Evolutionary conservation across 2,113 vertebrate genomes (phyloP).

Genomic region (Rallus limicola): DNA sequence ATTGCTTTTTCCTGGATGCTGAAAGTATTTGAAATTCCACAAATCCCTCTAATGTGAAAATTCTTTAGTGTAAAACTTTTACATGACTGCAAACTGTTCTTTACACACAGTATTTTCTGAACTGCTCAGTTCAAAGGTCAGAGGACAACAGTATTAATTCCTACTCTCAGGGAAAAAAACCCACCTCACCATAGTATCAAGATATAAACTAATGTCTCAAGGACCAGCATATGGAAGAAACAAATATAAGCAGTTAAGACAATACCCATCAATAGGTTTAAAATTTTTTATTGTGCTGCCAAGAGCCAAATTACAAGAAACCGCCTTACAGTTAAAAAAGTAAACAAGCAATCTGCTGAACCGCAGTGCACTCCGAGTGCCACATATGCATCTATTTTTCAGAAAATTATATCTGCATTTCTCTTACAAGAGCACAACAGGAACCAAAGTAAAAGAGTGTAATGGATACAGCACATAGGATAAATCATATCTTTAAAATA

Average conservation of each 20-base stretch:
- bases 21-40: neutral
- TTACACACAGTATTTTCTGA: neutral
- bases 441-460: conserved; percentile 86
- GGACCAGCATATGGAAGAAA: neutral
- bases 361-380: conserved; percentile 85
- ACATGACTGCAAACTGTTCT: neutral
- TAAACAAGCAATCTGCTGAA: conserved; percentile 82
- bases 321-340: conserved; percentile 77
- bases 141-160: neutral
- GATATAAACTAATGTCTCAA: neutral
- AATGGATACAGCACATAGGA: conserved; percentile 86
- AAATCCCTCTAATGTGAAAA: neutral
- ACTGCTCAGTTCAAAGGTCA: neutral
- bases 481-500: conserved; percentile 86
- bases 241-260: neutral
- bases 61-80: neutral
- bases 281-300: conserved; percentile 84
- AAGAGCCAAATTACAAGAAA: conserved; percentile 81
- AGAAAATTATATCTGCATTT: conserved; percentile 86
- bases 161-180: neutral
- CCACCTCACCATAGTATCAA: neutral
- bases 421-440: conserved; percentile 88
- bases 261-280: conserved; percentile 8
- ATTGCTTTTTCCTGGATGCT: neutral
- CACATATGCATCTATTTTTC: conserved; percentile 85